Conservation (phyloP, 2,888 invertebrate genomes). For the Charanyca ferruginea region DNA sequence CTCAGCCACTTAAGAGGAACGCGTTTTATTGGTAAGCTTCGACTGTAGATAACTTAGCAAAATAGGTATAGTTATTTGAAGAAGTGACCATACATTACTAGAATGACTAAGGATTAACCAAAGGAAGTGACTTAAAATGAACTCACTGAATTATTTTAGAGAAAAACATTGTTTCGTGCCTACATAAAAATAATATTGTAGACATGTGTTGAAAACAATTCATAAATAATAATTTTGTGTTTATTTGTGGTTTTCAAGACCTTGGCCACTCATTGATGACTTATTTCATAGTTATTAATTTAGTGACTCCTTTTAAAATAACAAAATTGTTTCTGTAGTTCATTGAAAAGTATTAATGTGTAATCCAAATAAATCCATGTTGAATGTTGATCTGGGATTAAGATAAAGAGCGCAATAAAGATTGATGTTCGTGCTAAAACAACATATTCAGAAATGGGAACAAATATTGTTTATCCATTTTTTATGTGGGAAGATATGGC, state of each 20-base stretch:
- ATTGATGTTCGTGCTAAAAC: conserved; percentile 45
- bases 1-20: conserved; percentile 8
- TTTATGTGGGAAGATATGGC: conserved; percentile 1
- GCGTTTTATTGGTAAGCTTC: conserved; percentile 19
- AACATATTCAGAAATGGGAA: conserved; percentile 38
- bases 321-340: neutral
- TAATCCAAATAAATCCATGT: conserved; percentile 13
- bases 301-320: conserved; percentile 17
- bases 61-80: conserved; percentile 18
- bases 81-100: conserved; percentile 1
- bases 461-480: conserved; percentile 18
- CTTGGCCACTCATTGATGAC: conserved; percentile 19
- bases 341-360: conserved; percentile 2
- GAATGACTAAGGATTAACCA: conserved; percentile 34
- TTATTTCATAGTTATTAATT: neutral
- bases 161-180: neutral
- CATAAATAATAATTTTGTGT: conserved; percentile 18
- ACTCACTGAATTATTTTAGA: neutral
- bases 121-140: conserved; percentile 12
- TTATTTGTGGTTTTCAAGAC: conserved; percentile 27
- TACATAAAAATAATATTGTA: neutral
- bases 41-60: conserved; percentile 31
- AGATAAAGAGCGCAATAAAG: conserved; percentile 21
- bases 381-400: conserved; percentile 14
- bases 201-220: neutral